Base-by-base conservation (phyloP, 2,113 vertebrate genomes). In the Pyrgilauda ruficollis region DNA sequence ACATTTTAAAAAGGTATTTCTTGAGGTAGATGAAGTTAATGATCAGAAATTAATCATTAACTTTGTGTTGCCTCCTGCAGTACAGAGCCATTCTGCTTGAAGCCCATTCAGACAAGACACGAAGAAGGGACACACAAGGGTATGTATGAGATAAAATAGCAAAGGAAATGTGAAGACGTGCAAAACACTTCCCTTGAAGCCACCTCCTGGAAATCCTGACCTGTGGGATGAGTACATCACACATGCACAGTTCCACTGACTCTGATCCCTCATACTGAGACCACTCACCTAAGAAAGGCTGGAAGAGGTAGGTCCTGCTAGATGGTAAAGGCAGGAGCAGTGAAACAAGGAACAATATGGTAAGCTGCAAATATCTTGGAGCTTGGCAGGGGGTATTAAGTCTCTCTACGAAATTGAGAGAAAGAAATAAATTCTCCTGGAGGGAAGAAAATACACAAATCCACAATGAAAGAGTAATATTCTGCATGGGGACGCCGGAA, bases 381-480 rank as follows among this genome's bases (percentile, higher is more conserved):
- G 20, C 86, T 64, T 43, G 16, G 35, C n/a, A 91, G 17, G 31
- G 24, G 30, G 4, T 64, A 68, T 47, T 39, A 53, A 35, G 15
- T 50, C 47, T 85, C 44, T 62, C 61, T 44, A 52, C 44, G 33
- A 93, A 67, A 13, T 59, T 3, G 3, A 92, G 69, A 41, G 35
- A 7, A 83, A 87, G 37, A 82, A 93, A 87, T 33, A 49, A 94
- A 64, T 70, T 18, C 3, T 89, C 46, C 63, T 33, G 28, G 22
- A 9, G 6, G 1, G 5, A n/a, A 47, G n/a, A 69, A 72, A 68
- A 56, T 21, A 26, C 2, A 7, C 4, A 52, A 37, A 11, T 0
- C 4, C 31, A 59, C 22, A 41, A 28, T 4, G 7, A 72, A 87
- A 16, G 12, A 63, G 63, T 17, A n/a, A 28, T 33, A 28, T 66